phyloP scores from a whole-genome alignment of 2,113 vertebrate species.

The Microtus richardsoni region DNA sequence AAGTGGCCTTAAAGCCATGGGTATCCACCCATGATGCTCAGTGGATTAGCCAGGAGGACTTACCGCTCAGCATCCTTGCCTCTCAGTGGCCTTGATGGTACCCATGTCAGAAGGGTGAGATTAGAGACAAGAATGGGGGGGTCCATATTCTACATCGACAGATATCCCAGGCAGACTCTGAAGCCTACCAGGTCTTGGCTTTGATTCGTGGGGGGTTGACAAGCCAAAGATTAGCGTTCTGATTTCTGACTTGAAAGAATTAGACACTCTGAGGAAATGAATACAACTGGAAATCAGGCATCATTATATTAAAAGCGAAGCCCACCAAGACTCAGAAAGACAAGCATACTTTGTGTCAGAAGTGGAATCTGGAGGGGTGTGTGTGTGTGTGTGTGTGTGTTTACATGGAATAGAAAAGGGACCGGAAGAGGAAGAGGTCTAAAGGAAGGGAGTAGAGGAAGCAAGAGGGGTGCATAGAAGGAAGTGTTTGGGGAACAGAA shows the following conservation, averaged over 20 bases:
- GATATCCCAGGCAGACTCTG: neutral
- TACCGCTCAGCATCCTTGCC: neutral
- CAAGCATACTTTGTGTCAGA: neutral
- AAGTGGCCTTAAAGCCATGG: neutral
- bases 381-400: neutral
- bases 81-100: neutral
- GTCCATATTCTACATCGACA: too few relatives aligned
- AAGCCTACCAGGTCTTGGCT: neutral
- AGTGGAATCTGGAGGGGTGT: neutral
- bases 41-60: fast-evolving
- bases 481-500: neutral
- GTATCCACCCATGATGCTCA: fast-evolving
- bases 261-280: neutral
- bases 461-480: neutral
- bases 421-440: neutral
- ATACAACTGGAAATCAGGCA: neutral
- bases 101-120: neutral
- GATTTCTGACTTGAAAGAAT: neutral
- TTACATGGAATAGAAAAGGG: neutral
- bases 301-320: neutral
- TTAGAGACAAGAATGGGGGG: neutral
- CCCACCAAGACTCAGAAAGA: neutral
- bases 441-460: neutral
- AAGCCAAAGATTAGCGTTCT: neutral
- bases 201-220: neutral